Conservation (phyloP, 2,113 vertebrate genomes). For the Prolemur simus region DNA sequence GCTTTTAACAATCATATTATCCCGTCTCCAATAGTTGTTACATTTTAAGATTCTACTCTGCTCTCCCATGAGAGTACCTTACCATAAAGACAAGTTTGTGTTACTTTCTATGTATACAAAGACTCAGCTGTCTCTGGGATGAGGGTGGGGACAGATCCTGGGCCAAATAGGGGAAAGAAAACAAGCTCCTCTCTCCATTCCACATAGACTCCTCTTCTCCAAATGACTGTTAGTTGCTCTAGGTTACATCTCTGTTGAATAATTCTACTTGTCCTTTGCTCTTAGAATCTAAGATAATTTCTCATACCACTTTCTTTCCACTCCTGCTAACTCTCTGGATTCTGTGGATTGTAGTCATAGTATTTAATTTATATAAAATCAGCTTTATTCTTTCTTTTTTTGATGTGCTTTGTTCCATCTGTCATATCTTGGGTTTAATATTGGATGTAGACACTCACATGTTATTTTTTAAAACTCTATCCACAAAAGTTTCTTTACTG, state of each 20-base stretch:
- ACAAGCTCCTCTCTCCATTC: background rate
- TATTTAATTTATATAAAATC: slow-evolving; percentile 32
- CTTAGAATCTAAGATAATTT: background rate
- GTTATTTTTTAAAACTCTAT: background rate
- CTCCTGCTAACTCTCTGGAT: background rate
- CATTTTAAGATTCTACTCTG: background rate
- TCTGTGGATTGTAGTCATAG: background rate
- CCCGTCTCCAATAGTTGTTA: background rate
- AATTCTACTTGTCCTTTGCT: background rate
- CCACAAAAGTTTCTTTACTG: background rate
- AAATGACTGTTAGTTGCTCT: background rate
- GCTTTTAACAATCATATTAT: background rate
- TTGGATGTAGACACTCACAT: background rate
- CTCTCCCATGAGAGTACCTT: background rate
- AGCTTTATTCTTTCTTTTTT: background rate
- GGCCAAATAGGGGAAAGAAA: background rate
- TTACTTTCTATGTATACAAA: background rate
- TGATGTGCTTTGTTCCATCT: background rate
- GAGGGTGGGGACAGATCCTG: background rate
- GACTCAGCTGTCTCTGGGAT: background rate
- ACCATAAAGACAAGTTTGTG: background rate
- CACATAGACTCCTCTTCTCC: background rate
- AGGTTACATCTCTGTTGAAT: background rate
- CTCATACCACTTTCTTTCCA: background rate
- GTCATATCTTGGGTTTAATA: background rate